Evolutionary conservation across 2,888 invertebrate genomes (phyloP).

Genomic region (Cremastinae sp.): DNA sequence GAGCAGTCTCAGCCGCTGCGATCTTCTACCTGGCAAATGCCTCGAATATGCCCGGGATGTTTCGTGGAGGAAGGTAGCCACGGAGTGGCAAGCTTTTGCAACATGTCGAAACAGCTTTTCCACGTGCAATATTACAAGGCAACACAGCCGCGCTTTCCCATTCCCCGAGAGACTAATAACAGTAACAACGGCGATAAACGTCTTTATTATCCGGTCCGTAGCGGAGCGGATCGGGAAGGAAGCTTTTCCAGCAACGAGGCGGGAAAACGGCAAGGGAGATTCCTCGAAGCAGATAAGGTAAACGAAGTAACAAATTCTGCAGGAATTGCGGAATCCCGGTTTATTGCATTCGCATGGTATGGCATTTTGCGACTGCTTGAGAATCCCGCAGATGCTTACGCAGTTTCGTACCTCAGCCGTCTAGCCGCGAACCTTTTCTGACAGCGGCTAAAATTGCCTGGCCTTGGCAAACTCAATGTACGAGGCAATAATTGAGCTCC

Average conservation of each 20-base stretch:
- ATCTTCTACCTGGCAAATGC: conserved; percentile 9
- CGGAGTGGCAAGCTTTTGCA: conserved; percentile 24
- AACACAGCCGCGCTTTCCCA: conserved; percentile 27
- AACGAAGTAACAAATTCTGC: conserved; percentile 57
- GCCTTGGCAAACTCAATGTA: conserved; percentile 3
- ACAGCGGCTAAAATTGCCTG: conserved; percentile 6
- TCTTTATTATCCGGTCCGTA: conserved; percentile 63
- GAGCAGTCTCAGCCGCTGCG: conserved; percentile 4
- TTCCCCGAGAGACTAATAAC: conserved; percentile 58
- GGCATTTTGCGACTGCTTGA: conserved; percentile 6
- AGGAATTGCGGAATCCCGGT: conserved; percentile 51
- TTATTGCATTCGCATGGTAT: conserved; percentile 23
- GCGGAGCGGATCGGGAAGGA: conserved; percentile 47
- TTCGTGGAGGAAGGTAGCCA: conserved; percentile 15
- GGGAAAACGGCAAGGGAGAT: conserved; percentile 10
- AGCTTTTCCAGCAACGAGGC: conserved; percentile 6
- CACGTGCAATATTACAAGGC: conserved; percentile 15
- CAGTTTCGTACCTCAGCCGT: conserved; percentile 29
- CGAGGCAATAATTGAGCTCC: conserved; percentile 34
- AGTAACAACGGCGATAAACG: conserved; percentile 63
- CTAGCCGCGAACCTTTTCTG: conserved; percentile 26
- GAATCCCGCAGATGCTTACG: conserved; percentile 8
- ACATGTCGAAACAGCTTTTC: conserved; percentile 32
- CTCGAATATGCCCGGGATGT: conserved; percentile 10
- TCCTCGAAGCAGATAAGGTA: conserved; percentile 48